Base-by-base conservation (phyloP, 2,797 vertebrate species). In the Lithobates sylvaticus region DNA sequence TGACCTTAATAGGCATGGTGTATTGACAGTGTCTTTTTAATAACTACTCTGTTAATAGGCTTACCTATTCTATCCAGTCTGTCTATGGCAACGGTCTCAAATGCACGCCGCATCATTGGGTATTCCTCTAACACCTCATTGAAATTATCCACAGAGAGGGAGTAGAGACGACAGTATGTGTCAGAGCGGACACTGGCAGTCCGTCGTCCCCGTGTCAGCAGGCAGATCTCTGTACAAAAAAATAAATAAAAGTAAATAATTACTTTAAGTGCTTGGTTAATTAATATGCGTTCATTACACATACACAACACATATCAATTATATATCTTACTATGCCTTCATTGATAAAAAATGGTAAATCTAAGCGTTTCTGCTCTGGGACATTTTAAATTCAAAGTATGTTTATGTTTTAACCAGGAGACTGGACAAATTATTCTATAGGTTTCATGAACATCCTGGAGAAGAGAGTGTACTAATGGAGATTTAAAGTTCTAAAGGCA, bases 71-170 rank as follows among this genome's bases (percentile, higher is more conserved):
- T 94, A 92, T 98, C 96, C 0, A 98, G 91, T 72, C 97, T 94
- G 94, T 98, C 97, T 0, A 98, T 98, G 91, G 97, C 97, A 3
- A 98, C 97, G 0, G 97, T 98, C 92, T 98, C 97, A 0, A 98
- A 98, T 75, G 97, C 97, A 42, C 97, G 91, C 87, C 97, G 94
- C 97, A 98, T 98, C 97, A 98, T 98, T 78, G 97, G 97, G 78
- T 98, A 97, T 91, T 98, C 97, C 92, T 98, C 97, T 89, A 98
- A 92, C 83, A 98, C 97, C 92, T 98, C 97, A 4, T 98, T 98
- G 92, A 98, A 98, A 91, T 97, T 96, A 93, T 98, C 97, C 92
- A 98, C 97, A 0, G 97, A 97, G 47, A 98, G 96, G 0, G 97
- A 98, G 92, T 96, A 97, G 36, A 97, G 94, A 27, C 95, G 96